phyloP scores from a whole-genome alignment of 2,888 invertebrate genomes.

The Diloba caeruleocephala region DNA sequence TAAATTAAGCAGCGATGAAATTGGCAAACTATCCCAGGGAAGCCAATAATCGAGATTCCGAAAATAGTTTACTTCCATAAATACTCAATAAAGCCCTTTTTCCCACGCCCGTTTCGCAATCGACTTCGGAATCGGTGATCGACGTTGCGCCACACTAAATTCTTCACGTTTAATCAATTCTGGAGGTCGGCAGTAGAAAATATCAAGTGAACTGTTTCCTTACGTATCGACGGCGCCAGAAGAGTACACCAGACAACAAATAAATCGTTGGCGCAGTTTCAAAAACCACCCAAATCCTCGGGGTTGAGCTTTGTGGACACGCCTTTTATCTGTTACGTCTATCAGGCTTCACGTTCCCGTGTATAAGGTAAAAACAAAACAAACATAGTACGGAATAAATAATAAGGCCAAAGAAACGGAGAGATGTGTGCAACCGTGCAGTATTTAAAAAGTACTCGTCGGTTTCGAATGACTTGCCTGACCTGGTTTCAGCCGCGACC shows the following conservation, averaged over 20 bases:
- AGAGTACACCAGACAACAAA: conserved; percentile 76
- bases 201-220: conserved; percentile 78
- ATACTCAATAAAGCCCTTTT: conserved; percentile 75
- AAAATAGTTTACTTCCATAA: conserved; percentile 75
- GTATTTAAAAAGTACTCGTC: conserved; percentile 66
- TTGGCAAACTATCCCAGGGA: conserved; percentile 67
- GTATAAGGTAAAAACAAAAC: conserved; percentile 76
- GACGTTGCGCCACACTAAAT: conserved; percentile 80
- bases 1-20: conserved; percentile 67
- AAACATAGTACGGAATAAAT: conserved; percentile 70
- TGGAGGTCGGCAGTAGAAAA: conserved; percentile 72
- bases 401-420: conserved; percentile 64
- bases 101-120: conserved; percentile 73
- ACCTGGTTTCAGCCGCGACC: conserved; percentile 64
- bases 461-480: conserved; percentile 64
- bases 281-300: conserved; percentile 82
- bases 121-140: conserved; percentile 68
- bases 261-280: conserved; percentile 85
- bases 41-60: conserved; percentile 75
- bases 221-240: conserved; percentile 73
- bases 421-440: conserved; percentile 62
- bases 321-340: conserved; percentile 88
- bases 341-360: conserved; percentile 73
- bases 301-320: conserved; percentile 76
- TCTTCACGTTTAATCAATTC: conserved; percentile 85